These are phyloP conservation scores for Naja naja DNA, from an alignment of 2,113 vertebrate species.

Conservation along the genomic window DNA sequence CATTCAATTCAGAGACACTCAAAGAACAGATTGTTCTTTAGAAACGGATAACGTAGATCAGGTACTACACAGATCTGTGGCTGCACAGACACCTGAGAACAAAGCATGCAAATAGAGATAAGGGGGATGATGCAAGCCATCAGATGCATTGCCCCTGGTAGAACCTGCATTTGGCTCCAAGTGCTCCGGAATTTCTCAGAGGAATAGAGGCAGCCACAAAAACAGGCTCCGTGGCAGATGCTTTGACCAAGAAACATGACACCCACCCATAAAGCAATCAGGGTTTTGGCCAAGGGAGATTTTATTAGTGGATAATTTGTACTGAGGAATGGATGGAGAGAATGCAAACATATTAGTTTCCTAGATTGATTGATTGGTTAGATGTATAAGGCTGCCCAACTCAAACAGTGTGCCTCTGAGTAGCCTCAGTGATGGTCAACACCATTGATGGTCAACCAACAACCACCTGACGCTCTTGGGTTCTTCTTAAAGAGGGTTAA, in stretches of 20 bases:
- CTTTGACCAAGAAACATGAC: too few species aligned
- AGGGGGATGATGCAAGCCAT: background rate
- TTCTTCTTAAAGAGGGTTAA: background rate
- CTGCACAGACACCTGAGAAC: background rate
- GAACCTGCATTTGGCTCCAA: background rate
- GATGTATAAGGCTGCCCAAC: background rate
- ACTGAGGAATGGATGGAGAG: background rate
- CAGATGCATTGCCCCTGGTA: background rate
- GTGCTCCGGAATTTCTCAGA: background rate
- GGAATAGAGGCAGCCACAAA: background rate
- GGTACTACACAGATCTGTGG: background rate
- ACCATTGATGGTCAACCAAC: background rate
- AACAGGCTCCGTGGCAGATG: background rate
- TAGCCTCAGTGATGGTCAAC: background rate
- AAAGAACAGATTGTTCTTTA: background rate
- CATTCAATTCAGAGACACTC: background rate
- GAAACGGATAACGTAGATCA: conserved; percentile 9
- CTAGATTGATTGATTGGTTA: background rate
- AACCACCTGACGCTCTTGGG: background rate
- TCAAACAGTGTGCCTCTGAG: background rate
- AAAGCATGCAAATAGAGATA: background rate
- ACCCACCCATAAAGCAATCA: background rate
- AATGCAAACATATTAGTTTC: background rate
- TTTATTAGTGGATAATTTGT: background rate
- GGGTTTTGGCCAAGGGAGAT: background rate